Conservation (phyloP, 64 coral and sea anemone species). For the Stichodactyla helianthus region DNA sequence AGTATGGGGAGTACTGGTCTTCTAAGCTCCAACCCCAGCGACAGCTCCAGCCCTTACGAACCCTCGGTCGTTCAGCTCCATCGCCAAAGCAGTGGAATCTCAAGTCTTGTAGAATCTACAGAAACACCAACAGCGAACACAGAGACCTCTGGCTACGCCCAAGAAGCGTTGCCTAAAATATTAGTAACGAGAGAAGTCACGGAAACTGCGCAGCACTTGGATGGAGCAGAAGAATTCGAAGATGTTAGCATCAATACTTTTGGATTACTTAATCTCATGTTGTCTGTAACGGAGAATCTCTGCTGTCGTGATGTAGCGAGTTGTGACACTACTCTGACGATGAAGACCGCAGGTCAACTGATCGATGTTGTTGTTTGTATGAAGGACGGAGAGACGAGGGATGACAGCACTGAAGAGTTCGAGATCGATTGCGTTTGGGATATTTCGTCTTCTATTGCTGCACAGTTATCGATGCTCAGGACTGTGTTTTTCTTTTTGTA, state of each 20-base stretch:
- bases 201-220: background rate
- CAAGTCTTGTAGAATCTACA: background rate
- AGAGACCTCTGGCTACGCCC: background rate
- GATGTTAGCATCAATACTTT: slow-evolving; percentile 30
- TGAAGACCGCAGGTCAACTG: slow-evolving; percentile 47
- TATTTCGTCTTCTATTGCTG: slow-evolving; percentile 5
- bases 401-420: background rate
- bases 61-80: background rate
- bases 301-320: slow-evolving; percentile 36
- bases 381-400: slow-evolving; percentile 1
- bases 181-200: background rate
- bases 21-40: slow-evolving; percentile 3
- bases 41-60: background rate
- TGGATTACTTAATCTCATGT: slow-evolving; percentile 51
- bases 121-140: background rate
- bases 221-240: background rate
- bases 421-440: slow-evolving; percentile 56
- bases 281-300: slow-evolving; percentile 68
- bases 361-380: slow-evolving; percentile 49
- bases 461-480: slow-evolving; percentile 56
- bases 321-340: slow-evolving; percentile 36
- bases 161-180: background rate
- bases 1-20: slow-evolving; percentile 20
- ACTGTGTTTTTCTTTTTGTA: slow-evolving; percentile 49
- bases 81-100: slow-evolving; percentile 28